Evolutionary conservation across 2,797 vertebrate genomes (phyloP).

Genomic region (Babyrousa celebensis): DNA sequence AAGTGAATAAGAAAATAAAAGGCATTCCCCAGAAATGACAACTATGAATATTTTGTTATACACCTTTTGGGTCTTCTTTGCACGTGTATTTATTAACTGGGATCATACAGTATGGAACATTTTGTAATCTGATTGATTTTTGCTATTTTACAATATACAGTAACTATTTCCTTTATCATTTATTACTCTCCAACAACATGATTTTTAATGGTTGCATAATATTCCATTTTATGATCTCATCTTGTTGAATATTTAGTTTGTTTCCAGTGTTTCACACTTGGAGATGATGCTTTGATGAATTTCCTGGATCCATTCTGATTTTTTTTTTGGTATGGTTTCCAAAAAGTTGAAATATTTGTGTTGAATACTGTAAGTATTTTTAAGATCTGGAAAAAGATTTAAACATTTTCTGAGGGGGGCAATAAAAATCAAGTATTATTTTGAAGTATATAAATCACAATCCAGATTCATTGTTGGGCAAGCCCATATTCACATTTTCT

Average conservation of each 20-base stretch:
- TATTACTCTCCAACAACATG: not conserved
- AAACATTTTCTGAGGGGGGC: not conserved
- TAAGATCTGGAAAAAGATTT: constrained; percentile 7
- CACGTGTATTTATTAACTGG: constrained; percentile 10
- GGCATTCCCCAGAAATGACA: not conserved
- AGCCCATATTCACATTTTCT: constrained; percentile 49
- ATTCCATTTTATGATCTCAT: not conserved
- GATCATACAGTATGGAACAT: not conserved
- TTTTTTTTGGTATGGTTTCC: not conserved
- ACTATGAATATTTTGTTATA: constrained; percentile 1
- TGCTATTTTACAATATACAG: not conserved
- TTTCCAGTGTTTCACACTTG: constrained; percentile 2
- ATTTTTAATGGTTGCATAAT: not conserved
- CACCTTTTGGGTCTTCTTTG: not conserved
- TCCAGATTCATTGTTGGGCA: not conserved
- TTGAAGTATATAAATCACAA: constrained; percentile 53
- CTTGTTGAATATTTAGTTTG: constrained; percentile 17
- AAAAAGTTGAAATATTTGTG: not conserved
- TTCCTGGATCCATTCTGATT: not conserved
- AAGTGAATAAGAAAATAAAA: constrained; percentile 55
- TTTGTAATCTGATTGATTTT: constrained; percentile 25
- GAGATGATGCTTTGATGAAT: not conserved
- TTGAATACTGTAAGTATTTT: constrained; percentile 29
- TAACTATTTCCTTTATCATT: constrained; percentile 11
- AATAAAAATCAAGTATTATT: constrained; percentile 52